These are phyloP conservation scores for Morone saxatilis DNA, from an alignment of 2,113 vertebrate species.

Conservation along the genomic window DNA sequence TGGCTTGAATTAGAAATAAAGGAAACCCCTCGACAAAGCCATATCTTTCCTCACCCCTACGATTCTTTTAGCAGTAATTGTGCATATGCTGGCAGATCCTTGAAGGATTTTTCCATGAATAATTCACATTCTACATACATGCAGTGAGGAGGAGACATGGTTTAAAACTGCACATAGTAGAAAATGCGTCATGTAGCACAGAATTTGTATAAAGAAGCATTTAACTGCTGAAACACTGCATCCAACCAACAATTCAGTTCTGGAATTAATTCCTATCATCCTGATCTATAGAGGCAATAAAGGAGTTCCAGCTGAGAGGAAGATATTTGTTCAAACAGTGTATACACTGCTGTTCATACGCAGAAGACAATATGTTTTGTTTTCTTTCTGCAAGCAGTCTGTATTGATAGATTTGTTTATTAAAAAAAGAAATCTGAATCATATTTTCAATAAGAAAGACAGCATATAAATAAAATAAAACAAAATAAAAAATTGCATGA, in stretches of 20 bases:
- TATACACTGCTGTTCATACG: neutral
- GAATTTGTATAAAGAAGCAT: slow-evolving; percentile 38
- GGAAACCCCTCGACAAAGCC: slow-evolving; percentile 26
- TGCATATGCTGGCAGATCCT: slow-evolving; percentile 33
- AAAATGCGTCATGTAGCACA: slow-evolving; percentile 22
- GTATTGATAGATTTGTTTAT: slow-evolving; percentile 1
- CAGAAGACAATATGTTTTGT: neutral
- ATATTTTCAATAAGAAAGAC: neutral
- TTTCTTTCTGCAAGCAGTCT: neutral
- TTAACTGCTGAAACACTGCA: slow-evolving; percentile 12
- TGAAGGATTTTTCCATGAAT: slow-evolving; percentile 55
- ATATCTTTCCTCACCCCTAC: neutral
- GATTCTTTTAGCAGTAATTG: slow-evolving; percentile 30
- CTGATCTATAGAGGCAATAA: slow-evolving; percentile 18
- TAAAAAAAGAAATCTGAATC: neutral
- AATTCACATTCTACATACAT: slow-evolving; percentile 58
- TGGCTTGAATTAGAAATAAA: slow-evolving; percentile 41
- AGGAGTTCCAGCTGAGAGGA: neutral
- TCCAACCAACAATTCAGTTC: slow-evolving; percentile 23
- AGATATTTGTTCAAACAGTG: neutral
- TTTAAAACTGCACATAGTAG: slow-evolving; percentile 27
- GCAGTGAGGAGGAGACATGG: neutral
- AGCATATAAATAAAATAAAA: slow-evolving; percentile 1
- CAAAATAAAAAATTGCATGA: neutral
- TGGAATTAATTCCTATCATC: slow-evolving; percentile 4